A percentile compares a stretch with the other conserved stretches of the same genome.
phyloP scores from a whole-genome alignment of 2,888 invertebrate species.

The Hemicrepidius hirtus region DNA sequence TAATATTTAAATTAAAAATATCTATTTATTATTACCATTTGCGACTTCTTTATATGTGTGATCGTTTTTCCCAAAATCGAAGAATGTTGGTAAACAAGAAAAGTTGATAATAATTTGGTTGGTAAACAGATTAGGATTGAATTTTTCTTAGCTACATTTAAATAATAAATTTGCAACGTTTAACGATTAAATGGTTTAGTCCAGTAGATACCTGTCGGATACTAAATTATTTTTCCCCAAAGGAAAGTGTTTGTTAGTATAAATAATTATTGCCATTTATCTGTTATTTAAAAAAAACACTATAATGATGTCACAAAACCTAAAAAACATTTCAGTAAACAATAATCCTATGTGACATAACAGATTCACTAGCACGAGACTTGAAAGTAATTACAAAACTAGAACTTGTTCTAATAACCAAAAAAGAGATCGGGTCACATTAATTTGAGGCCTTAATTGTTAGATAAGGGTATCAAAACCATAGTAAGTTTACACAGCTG shows the following conservation, averaged over 20 bases:
- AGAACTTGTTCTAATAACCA: conserved; percentile 30
- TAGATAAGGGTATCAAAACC: conserved; percentile 45
- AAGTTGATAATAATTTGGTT: conserved; percentile 2
- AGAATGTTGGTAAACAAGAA: conserved; percentile 15
- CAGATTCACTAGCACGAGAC: conserved; percentile 15
- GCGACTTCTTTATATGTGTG: neutral
- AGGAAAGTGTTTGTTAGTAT: conserved; percentile 22
- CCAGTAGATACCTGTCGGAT: conserved; percentile 5
- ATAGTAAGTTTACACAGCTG: conserved; percentile 47
- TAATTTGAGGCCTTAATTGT: conserved; percentile 33
- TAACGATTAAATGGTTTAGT: neutral
- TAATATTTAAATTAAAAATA: conserved; percentile 25
- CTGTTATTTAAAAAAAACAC: conserved; percentile 23
- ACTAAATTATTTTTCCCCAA: conserved; percentile 11
- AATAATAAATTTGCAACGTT: neutral
- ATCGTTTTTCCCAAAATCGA: neutral
- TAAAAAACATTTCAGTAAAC: conserved; percentile 23
- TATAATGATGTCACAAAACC: conserved; percentile 28
- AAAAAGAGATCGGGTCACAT: conserved; percentile 36
- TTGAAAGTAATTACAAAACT: conserved; percentile 26
- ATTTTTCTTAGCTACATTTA: conserved; percentile 7
- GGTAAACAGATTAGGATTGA: neutral
- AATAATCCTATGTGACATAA: conserved; percentile 32
- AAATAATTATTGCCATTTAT: conserved; percentile 20
- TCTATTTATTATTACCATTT: neutral